Evolutionary conservation across 2,888 invertebrate species (phyloP).

Genomic region (Lymantria monacha): DNA sequence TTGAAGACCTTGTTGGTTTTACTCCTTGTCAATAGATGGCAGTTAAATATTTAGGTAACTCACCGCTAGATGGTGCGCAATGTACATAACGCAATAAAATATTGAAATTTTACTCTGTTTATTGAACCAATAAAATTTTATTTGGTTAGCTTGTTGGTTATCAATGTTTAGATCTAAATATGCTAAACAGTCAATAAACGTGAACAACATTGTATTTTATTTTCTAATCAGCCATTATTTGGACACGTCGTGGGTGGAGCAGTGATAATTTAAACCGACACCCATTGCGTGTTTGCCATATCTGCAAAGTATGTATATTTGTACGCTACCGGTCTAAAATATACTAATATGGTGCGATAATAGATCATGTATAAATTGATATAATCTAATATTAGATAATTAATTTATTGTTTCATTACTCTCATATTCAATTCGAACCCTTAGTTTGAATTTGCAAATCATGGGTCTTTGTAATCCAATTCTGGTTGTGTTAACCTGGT

Average conservation of each 20-base stretch:
- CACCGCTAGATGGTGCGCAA: not conserved
- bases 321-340: no score
- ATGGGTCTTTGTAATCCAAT: no score
- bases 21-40: slow-evolving; percentile 19
- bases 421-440: no score
- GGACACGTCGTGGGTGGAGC: slow-evolving; percentile 28
- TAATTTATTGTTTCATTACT: no score
- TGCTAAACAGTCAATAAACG: slow-evolving; percentile 9
- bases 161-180: slow-evolving; percentile 15
- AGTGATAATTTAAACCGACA: slow-evolving; percentile 17
- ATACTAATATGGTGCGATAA: no score
- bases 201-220: slow-evolving; percentile 29
- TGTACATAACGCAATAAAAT: not conserved
- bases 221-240: slow-evolving; percentile 27
- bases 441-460: no score
- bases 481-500: no score
- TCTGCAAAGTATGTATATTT: no score
- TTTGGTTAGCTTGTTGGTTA: slow-evolving; percentile 1
- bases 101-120: not conserved
- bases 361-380: no score
- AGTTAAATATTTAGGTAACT: not conserved
- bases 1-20: not conserved
- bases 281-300: no score
- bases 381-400: no score
- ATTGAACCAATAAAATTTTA: not conserved